Percentiles rank a stretch among this genome's conserved stretches.
phyloP scores from a whole-genome alignment of 1,140 invertebrate species.

The Drosophila suzukii region DNA sequence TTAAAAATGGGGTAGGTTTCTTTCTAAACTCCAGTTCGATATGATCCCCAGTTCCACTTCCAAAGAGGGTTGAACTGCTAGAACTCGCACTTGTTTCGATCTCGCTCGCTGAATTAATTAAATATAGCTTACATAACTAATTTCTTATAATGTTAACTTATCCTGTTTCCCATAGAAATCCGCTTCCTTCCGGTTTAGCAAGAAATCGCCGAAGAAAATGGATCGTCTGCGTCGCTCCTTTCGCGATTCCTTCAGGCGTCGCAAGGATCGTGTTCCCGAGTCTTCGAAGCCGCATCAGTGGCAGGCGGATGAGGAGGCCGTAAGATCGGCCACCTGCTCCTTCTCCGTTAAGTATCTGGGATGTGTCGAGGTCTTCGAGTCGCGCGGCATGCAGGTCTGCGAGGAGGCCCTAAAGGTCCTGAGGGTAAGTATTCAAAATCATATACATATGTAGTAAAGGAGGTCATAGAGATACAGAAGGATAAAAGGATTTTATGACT shows the following conservation, averaged over 20 bases:
- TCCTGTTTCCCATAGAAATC: conserved; percentile 84
- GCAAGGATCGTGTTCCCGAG: conserved; percentile 93
- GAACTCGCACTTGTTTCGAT: conserved; percentile 72
- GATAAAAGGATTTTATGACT: not conserved
- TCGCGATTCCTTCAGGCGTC: conserved; percentile 94
- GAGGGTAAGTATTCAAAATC: conserved; percentile 87
- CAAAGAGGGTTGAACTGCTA: conserved; percentile 30
- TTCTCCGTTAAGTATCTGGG: conserved; percentile 99
- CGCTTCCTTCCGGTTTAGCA: conserved; percentile 86
- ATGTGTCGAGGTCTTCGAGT: conserved; percentile 99
- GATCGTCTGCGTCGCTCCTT: conserved; percentile 95
- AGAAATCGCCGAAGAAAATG: conserved; percentile 92
- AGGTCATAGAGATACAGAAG: not conserved
- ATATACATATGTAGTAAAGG: not conserved
- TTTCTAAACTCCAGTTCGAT: not conserved
- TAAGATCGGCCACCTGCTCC: conserved; percentile 96
- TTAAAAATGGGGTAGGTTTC: conserved; percentile 84
- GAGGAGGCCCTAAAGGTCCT: conserved; percentile 98
- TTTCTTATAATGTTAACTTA: conserved; percentile 11
- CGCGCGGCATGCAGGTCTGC: conserved; percentile 99
- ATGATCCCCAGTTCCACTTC: not conserved
- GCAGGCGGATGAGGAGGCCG: conserved; percentile 98
- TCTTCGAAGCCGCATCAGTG: conserved; percentile 98
- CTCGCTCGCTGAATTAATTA: conserved; percentile 5
- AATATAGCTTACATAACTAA: conserved; percentile 4